Conservation (phyloP, 1,140 invertebrate genomes). For the Heliconius melpomene region DNA sequence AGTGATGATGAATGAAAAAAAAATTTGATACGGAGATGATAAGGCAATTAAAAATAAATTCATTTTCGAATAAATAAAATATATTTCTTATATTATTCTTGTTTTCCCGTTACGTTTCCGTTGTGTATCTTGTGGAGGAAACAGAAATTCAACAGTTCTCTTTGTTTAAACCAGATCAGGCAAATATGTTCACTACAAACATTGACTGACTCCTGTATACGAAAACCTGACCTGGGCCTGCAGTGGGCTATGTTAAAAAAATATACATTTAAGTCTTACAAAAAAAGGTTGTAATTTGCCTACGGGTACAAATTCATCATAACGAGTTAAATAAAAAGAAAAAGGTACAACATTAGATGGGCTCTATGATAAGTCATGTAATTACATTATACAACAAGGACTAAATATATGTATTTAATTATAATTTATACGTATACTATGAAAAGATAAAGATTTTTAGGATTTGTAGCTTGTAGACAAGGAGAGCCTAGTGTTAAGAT, state of each 20-base stretch:
- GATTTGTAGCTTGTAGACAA: no score
- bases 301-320: not conserved
- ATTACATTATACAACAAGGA: not conserved
- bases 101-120: not conserved
- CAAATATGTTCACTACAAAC: conserved; percentile 8
- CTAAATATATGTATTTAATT: no score
- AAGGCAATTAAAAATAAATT: no score
- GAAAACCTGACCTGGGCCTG: not conserved
- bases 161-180: not conserved
- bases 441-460: not conserved
- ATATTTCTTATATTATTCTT: not conserved
- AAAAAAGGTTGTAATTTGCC: not conserved
- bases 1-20: no score
- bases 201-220: not conserved
- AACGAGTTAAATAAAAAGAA: not conserved
- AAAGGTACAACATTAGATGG: conserved; percentile 6
- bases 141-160: not conserved
- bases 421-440: not conserved
- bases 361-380: not conserved
- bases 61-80: no score
- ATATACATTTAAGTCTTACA: not conserved
- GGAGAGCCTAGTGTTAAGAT: no score
- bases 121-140: not conserved
- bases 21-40: no score
- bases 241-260: not conserved